Evolutionary conservation across 2,113 vertebrate genomes (phyloP).

Genomic region (Myanophis thanlyinensis): DNA sequence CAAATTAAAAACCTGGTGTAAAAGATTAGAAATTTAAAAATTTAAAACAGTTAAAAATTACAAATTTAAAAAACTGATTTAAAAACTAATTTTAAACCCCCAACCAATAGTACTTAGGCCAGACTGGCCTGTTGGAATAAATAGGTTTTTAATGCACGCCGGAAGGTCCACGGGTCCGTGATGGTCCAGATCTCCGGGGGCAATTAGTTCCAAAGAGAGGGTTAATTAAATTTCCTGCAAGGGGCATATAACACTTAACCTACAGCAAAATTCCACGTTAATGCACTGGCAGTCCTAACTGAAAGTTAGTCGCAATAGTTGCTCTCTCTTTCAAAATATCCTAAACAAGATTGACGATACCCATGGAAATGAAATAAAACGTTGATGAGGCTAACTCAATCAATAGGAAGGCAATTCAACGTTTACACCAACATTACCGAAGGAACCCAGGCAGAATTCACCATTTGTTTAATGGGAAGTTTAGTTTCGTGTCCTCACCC

Average conservation of each 20-base stretch:
- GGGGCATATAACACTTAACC: neutral
- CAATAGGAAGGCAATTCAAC: neutral
- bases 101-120: no score
- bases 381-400: neutral
- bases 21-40: no score
- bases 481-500: neutral
- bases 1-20: no score
- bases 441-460: neutral
- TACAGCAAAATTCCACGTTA: constrained; percentile 2
- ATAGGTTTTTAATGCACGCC: no score
- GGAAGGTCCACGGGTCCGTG: no score
- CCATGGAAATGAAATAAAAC: constrained; percentile 1
- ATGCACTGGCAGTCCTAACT: neutral
- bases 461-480: neutral
- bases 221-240: neutral
- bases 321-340: neutral
- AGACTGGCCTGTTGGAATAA: no score
- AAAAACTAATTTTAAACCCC: no score
- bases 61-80: no score
- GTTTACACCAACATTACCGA: neutral
- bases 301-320: neutral
- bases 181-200: no score
- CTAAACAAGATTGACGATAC: constrained; percentile 17
- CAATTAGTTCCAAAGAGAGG: no score
- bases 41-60: no score